phyloP scores from a whole-genome alignment of 2,797 vertebrate genomes.

The Spinus pinus region DNA sequence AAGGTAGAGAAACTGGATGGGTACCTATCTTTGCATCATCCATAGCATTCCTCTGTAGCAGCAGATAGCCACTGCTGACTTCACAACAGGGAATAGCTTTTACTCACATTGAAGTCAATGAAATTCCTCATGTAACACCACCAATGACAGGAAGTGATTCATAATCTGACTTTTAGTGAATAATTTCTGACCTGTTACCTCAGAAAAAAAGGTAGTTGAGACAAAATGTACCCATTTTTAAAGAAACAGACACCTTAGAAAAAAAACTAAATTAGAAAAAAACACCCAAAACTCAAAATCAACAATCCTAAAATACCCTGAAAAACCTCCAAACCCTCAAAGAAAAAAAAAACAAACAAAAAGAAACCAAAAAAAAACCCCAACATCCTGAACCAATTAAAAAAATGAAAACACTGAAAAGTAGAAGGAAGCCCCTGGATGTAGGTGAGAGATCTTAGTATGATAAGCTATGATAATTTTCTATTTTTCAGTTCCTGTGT shows the following conservation, averaged over 20 bases:
- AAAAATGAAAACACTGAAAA: not conserved
- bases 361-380: accelerated
- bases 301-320: not conserved
- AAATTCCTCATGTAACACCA: not conserved
- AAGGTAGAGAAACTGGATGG: not conserved
- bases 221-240: not conserved
- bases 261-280: not conserved
- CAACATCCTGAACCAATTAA: not conserved
- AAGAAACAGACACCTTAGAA: not conserved
- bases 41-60: not conserved
- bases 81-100: not conserved
- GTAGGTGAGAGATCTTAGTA: not conserved
- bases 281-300: not conserved
- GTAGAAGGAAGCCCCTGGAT: not conserved
- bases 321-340: not conserved
- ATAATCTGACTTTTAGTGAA: not conserved
- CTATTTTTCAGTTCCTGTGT: not conserved
- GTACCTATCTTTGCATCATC: not conserved
- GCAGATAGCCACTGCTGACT: not conserved
- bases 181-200: not conserved
- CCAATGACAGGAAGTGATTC: not conserved
- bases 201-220: not conserved
- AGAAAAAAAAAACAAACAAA: too few species aligned
- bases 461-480: not conserved
- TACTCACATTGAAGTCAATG: not conserved